Percentiles rank a stretch among this genome's conserved stretches.
These are phyloP conservation scores for Xestia ashworthii DNA, from an alignment of 2,888 invertebrate genomes.

Conservation along the genomic window DNA sequence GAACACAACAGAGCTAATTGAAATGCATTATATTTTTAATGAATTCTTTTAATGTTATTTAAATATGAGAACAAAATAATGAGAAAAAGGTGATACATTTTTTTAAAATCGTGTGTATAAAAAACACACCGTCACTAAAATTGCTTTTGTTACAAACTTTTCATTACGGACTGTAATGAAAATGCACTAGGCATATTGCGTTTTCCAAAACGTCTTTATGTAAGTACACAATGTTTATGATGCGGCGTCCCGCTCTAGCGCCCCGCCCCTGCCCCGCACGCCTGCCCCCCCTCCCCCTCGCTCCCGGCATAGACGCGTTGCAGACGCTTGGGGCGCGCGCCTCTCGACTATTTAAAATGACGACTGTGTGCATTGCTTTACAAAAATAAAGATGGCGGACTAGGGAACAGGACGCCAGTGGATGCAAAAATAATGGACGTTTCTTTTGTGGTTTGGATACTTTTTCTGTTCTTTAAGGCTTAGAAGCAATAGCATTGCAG, in stretches of 20 bases:
- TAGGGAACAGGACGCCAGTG: slow-evolving; percentile 65
- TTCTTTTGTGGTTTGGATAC: slow-evolving; percentile 40
- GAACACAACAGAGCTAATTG: neutral
- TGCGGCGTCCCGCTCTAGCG: slow-evolving; percentile 79
- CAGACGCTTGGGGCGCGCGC: slow-evolving; percentile 72
- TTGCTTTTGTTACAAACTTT: neutral
- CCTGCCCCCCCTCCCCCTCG: slow-evolving; percentile 69
- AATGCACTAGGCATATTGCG: slow-evolving; percentile 53
- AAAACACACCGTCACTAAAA: too few species aligned
- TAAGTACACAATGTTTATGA: slow-evolving; percentile 78
- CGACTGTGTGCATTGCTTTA: slow-evolving; percentile 83
- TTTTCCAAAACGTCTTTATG: slow-evolving; percentile 68
- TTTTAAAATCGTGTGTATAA: neutral
- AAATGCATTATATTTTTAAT: neutral
- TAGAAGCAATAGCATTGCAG: slow-evolving; percentile 37
- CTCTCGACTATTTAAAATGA: slow-evolving; percentile 75
- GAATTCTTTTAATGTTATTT: neutral
- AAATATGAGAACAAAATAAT: neutral
- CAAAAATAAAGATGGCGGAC: slow-evolving; percentile 89
- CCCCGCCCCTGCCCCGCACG: slow-evolving; percentile 78
- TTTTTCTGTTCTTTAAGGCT: slow-evolving; percentile 26
- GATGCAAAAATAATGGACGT: slow-evolving; percentile 64
- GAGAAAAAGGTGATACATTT: too few species aligned
- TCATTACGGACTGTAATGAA: neutral
- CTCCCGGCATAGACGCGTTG: slow-evolving; percentile 70